These are phyloP conservation scores for Crotalus viridis DNA, from an alignment of 2,113 vertebrate species.

Conservation along the genomic window DNA sequence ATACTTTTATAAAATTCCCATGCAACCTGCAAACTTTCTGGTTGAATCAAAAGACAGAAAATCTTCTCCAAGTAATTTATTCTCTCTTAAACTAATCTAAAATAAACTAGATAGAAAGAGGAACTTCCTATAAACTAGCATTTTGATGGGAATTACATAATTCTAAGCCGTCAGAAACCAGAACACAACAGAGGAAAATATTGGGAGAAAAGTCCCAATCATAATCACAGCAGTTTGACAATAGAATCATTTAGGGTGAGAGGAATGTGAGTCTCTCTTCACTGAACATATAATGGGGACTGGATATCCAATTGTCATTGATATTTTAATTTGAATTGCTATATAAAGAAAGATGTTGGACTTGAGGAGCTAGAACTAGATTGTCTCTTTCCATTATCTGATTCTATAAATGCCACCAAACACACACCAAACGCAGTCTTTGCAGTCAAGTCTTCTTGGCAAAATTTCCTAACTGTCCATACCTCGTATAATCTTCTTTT, in stretches of 20 bases:
- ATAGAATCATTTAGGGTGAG: neutral
- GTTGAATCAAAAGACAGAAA: neutral
- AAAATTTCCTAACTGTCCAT: neutral
- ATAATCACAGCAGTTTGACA: neutral
- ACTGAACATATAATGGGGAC: neutral
- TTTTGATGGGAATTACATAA: neutral
- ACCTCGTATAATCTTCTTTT: conserved; percentile 79
- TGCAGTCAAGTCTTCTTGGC: neutral
- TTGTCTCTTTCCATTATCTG: neutral
- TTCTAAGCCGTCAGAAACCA: neutral
- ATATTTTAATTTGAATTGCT: neutral
- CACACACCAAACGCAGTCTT: neutral
- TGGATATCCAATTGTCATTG: neutral
- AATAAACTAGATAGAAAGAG: neutral
- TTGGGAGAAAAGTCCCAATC: neutral
- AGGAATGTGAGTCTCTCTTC: neutral
- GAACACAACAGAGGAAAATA: neutral
- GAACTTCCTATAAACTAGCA: neutral
- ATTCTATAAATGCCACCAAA: neutral
- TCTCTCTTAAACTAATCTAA: neutral
- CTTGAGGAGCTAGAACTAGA: neutral
- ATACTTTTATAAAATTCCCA: neutral
- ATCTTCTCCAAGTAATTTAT: neutral
- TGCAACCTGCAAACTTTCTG: neutral
- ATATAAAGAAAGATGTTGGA: neutral